These are phyloP conservation scores for Virgularia gustaviana DNA, from an alignment of 92 coral and sea anemone genomes.

Conservation along the genomic window DNA sequence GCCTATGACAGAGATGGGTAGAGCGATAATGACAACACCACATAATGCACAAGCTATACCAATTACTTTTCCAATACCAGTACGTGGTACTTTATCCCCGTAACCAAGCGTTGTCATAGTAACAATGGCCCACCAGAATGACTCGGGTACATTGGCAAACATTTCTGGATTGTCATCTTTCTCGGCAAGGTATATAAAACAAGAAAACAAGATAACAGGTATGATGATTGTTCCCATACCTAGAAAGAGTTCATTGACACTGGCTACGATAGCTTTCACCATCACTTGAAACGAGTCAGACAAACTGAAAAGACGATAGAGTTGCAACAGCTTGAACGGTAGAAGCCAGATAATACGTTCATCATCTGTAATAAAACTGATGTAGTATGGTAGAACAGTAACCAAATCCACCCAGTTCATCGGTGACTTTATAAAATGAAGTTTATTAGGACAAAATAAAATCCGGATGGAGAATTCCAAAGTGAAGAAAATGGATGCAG, in stretches of 20 bases:
- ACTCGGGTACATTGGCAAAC: conserved; percentile 90
- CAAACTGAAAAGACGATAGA: conserved; percentile 73
- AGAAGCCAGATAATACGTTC: conserved; percentile 76
- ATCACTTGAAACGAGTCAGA: conserved; percentile 90
- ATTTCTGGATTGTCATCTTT: conserved; percentile 73
- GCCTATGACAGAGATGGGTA: conserved; percentile 94
- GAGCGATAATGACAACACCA: conserved; percentile 91
- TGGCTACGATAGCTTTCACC: conserved; percentile 78
- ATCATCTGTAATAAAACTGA: conserved; percentile 58
- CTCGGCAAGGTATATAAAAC: conserved; percentile 89
- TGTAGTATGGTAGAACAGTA: conserved; percentile 78
- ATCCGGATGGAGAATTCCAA: conserved; percentile 76
- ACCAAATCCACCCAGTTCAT: conserved; percentile 91
- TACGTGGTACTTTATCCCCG: conserved; percentile 89
- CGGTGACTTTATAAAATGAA: conserved; percentile 60
- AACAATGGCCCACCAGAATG: conserved; percentile 98
- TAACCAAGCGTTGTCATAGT: conserved; percentile 96
- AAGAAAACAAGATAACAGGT: conserved; percentile 83
- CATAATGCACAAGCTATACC: conserved; percentile 89
- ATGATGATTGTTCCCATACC: conserved; percentile 78
- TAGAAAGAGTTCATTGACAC: conserved; percentile 82
- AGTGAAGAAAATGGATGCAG: conserved; percentile 86
- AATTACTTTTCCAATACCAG: conserved; percentile 82
- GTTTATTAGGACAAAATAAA: conserved; percentile 68
- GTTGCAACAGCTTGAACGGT: conserved; percentile 70